Base-by-base conservation (phyloP, 2,888 invertebrate species). In the Pocota personata region DNA sequence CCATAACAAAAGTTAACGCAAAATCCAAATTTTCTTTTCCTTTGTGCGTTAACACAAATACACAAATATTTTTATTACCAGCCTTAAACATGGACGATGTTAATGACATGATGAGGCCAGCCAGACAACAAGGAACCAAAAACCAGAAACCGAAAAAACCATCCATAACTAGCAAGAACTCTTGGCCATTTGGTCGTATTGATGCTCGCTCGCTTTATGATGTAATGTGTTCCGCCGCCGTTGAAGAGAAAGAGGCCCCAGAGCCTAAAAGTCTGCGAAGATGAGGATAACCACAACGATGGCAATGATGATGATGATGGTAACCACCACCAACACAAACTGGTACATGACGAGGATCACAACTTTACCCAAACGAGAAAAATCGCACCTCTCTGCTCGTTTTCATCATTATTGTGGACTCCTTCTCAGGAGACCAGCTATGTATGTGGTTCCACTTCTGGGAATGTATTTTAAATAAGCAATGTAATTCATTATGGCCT, bases 111-210 rank as follows among this genome's bases (percentile, higher is more conserved):
- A 72, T 73, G 62, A 62, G 30, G 50, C 71, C 12, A 27, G 24
- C 80, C 84, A 84, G 84, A 84, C 84, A 80, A 71, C 69, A 66
- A 71, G 84, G 84, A 80, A 84, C 84, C 84, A 84, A 21, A 64
- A 35, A 66, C 40, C 62, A 75, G 16, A 64, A 27, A 67, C 60
- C 6, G 32, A 19, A 16, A 21, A 60, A 73, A 37, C 24, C 40
- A 50, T 62, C 48, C 43, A 64, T 83, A 75, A 79, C 57, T 64
- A 66, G 46, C 40, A 37, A 67, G 57, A 75, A 32, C 40, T 40
- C 48, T 62, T 58, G 37, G 37, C 75, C 66, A 72, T 66, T 84
- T 46, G 43, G 52, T 43, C 32, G 16, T 37, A 46, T 57, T 27
- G 77, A 66, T 60, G 77, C 16, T 77, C 37, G 60, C 12, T 30